A percentile compares a stretch with the other conserved stretches of the same genome.
Conservation (phyloP, 2,888 invertebrate species). For the Dilophus febrilis region DNA sequence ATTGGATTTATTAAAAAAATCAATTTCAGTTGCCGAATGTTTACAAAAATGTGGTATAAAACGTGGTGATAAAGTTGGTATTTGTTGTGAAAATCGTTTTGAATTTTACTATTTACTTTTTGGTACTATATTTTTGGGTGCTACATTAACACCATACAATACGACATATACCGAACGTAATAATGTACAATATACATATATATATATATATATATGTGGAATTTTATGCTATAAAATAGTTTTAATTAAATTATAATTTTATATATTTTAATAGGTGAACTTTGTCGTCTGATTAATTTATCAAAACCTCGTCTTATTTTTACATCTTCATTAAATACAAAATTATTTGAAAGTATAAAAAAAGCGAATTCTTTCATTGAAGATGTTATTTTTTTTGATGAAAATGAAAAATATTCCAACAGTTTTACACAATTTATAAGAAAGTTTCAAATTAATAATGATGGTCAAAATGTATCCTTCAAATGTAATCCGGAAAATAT, state of each 20-base stretch:
- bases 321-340: slow-evolving; percentile 40
- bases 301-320: slow-evolving; percentile 55
- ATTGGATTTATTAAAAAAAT: slow-evolving; percentile 19
- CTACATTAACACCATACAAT: slow-evolving; percentile 38
- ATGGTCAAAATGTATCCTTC: too few relatives aligned
- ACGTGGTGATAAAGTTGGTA: slow-evolving; percentile 34
- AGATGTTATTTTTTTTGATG: slow-evolving; percentile 36
- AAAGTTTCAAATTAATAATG: too few relatives aligned
- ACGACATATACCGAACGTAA: slow-evolving; percentile 37
- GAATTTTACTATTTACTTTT: slow-evolving; percentile 32
- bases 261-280: slow-evolving; percentile 37
- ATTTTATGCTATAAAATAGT: background rate
- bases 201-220: background rate
- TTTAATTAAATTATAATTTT: background rate
- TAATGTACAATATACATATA: slow-evolving; percentile 6
- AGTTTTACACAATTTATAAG: too few relatives aligned
- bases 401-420: too few relatives aligned
- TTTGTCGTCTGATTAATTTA: slow-evolving; percentile 46
- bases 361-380: slow-evolving; percentile 35
- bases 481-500: slow-evolving; percentile 33
- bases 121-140: slow-evolving; percentile 35
- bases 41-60: slow-evolving; percentile 31
- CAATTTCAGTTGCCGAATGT: slow-evolving; percentile 21
- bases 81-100: slow-evolving; percentile 39
- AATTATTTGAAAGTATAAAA: slow-evolving; percentile 36